These are phyloP conservation scores for Plodia interpunctella DNA, from an alignment of 1,140 invertebrate species.

Conservation along the genomic window DNA sequence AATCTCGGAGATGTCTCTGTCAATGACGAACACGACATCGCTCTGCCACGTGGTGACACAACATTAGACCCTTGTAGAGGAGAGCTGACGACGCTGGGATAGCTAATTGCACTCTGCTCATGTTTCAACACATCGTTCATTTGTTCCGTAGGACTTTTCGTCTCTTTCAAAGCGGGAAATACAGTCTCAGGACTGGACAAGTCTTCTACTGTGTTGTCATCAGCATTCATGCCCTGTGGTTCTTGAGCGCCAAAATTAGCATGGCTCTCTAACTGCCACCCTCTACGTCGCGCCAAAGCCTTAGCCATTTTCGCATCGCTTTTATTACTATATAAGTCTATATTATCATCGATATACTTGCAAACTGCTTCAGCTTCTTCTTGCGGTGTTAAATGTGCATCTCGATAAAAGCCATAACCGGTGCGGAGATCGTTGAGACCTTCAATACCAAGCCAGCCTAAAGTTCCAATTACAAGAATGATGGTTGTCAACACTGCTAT, in stretches of 20 bases:
- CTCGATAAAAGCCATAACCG: conserved; percentile 63
- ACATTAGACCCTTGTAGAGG: conserved; percentile 39
- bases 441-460: conserved; percentile 51
- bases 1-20: conserved; percentile 36
- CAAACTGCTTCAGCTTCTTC: conserved; percentile 54
- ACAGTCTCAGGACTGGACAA: conserved; percentile 29
- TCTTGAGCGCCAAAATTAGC: conserved; percentile 46
- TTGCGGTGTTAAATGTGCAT: conserved; percentile 47
- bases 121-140: conserved; percentile 39
- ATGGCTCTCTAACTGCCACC: conserved; percentile 29
- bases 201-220: conserved; percentile 21
- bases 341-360: conserved; percentile 48
- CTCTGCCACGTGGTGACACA: conserved; percentile 27
- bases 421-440: conserved; percentile 51
- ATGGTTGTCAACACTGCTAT: conserved; percentile 51
- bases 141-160: conserved; percentile 27
- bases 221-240: conserved; percentile 36
- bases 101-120: conserved; percentile 49
- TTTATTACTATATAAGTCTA: conserved; percentile 33
- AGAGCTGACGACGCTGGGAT: conserved; percentile 48
- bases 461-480: conserved; percentile 44
- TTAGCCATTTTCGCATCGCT: conserved; percentile 43
- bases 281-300: conserved; percentile 42
- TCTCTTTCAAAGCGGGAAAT: conserved; percentile 42
- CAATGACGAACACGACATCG: conserved; percentile 39